These are phyloP conservation scores for Geothlypis trichas DNA, from an alignment of 2,113 vertebrate genomes.

Conservation along the genomic window DNA sequence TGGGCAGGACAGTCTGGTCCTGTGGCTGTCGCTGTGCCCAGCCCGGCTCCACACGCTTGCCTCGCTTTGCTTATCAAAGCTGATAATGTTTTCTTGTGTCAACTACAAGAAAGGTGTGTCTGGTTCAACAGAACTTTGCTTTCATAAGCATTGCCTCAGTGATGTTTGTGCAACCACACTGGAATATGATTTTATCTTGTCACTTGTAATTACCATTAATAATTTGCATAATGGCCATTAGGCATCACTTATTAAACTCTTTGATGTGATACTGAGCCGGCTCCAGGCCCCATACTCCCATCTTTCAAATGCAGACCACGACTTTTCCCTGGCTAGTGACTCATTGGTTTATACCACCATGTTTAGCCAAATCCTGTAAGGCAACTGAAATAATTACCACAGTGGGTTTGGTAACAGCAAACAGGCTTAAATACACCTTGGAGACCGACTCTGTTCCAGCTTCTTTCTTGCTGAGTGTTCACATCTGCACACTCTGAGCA, in stretches of 20 bases:
- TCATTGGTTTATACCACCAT: conserved; percentile 6
- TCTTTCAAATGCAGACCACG: conserved; percentile 29
- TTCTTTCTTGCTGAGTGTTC: conserved; percentile 23
- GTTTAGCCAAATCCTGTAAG: conserved; percentile 23
- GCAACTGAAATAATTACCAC: conserved; percentile 32
- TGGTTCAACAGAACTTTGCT: not conserved
- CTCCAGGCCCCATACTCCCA: conserved; percentile 34
- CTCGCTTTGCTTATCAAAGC: not conserved
- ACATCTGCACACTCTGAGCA: not conserved
- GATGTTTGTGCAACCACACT: conserved; percentile 49
- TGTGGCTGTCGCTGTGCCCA: not conserved
- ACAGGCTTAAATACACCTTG: not conserved
- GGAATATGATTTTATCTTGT: conserved; percentile 60
- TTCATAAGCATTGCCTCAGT: conserved; percentile 54
- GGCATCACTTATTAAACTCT: conserved; percentile 46
- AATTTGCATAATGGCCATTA: conserved; percentile 57
- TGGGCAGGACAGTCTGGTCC: not conserved
- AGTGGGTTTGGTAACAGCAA: conserved; percentile 5
- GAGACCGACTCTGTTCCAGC: not conserved
- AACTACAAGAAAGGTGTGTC: conserved; percentile 53
- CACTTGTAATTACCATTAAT: conserved; percentile 52
- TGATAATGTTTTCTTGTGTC: conserved; percentile 37
- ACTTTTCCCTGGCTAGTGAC: conserved; percentile 37
- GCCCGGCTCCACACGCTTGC: not conserved
- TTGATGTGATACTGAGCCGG: conserved; percentile 55